These are phyloP conservation scores for Zophobas atratus DNA, from an alignment of 1,140 invertebrate genomes.

Conservation along the genomic window DNA sequence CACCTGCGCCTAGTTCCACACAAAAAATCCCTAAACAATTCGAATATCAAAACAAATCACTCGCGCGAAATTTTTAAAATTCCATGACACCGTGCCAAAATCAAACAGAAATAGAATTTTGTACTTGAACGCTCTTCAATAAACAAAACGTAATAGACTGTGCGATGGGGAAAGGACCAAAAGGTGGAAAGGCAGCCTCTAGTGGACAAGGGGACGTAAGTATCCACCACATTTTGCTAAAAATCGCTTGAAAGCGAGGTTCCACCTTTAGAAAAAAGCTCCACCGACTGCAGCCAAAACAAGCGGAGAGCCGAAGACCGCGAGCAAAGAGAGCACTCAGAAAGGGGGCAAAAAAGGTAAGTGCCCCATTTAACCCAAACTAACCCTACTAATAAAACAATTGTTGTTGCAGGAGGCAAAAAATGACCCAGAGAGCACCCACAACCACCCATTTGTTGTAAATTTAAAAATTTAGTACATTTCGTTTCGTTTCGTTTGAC, in stretches of 20 bases:
- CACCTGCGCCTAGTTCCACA: neutral
- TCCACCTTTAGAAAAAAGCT: constrained; percentile 16
- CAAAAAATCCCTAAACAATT: constrained; percentile 6
- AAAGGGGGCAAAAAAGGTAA: constrained; percentile 36
- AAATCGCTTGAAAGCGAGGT: too few species aligned
- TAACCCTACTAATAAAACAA: neutral
- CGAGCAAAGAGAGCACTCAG: constrained; percentile 25
- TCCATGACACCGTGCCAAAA: constrained; percentile 45
- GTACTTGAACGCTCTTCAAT: constrained; percentile 32
- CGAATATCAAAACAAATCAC: neutral
- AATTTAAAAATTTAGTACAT: too few species aligned
- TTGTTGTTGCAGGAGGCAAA: constrained; percentile 16
- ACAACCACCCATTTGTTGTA: too few species aligned
- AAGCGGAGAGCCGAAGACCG: constrained; percentile 3
- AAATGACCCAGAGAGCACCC: constrained; percentile 6
- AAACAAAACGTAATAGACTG: constrained; percentile 25
- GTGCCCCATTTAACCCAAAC: too few species aligned
- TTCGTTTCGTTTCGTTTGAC: too few species aligned
- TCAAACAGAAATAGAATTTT: constrained; percentile 29
- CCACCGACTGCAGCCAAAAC: neutral
- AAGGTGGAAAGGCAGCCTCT: constrained; percentile 27
- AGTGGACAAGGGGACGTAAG: constrained; percentile 16
- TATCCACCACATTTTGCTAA: neutral
- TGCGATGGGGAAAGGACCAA: constrained; percentile 32
- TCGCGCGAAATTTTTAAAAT: constrained; percentile 32